phyloP scores from a whole-genome alignment of 2,888 invertebrate genomes.

The Chymomyza caudatula region DNA sequence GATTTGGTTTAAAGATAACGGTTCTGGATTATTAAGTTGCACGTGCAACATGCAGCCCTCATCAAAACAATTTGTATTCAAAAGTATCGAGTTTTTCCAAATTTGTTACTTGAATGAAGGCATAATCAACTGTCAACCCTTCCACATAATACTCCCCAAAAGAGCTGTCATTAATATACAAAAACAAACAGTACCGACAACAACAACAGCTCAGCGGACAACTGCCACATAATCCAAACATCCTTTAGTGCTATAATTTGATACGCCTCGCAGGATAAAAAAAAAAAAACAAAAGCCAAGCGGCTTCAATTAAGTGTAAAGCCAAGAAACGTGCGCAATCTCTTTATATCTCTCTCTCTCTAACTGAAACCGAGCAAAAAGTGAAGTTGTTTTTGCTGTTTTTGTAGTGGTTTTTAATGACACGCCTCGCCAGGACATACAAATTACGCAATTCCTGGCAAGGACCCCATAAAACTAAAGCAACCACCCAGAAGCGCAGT shows the following conservation, averaged over 20 bases:
- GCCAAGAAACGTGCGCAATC: slow-evolving; percentile 55
- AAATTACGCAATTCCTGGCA: slow-evolving; percentile 62
- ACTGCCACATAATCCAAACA: slow-evolving; percentile 5
- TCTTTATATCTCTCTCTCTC: slow-evolving; percentile 34
- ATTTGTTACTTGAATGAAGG: background rate
- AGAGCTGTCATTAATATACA: background rate
- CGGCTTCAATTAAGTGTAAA: background rate
- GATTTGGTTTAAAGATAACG: background rate
- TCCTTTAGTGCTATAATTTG: slow-evolving; percentile 39
- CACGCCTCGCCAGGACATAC: slow-evolving; percentile 22
- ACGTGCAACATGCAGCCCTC: slow-evolving; percentile 1
- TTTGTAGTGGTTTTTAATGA: slow-evolving; percentile 3
- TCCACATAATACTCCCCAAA: background rate
- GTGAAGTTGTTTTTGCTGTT: slow-evolving; percentile 36
- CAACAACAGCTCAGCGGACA: background rate
- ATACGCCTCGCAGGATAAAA: slow-evolving; percentile 51
- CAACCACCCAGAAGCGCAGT: slow-evolving; percentile 21
- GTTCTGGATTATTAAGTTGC: background rate
- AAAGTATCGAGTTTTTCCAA: background rate
- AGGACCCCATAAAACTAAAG: slow-evolving; percentile 16
- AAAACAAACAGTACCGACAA: background rate
- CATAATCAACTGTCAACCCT: background rate
- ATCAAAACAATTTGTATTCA: background rate
- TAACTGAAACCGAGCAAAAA: background rate
- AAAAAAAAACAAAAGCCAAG: background rate